Base-by-base conservation (phyloP, 2,797 vertebrate species). In the Tamandua tetradactyla region DNA sequence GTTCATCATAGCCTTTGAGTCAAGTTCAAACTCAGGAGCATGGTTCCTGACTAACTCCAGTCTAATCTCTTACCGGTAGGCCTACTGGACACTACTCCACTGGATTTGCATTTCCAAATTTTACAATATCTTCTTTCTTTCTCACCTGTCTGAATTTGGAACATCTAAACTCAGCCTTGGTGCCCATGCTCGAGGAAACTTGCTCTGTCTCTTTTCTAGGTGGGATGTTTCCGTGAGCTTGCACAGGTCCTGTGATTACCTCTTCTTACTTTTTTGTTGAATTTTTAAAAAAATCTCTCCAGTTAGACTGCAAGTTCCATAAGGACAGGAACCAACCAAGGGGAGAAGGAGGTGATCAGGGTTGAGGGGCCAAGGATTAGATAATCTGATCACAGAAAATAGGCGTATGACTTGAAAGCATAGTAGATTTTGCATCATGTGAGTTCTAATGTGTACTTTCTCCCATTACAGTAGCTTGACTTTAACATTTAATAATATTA, bases 401-500 rank as follows among this genome's bases (percentile, higher is more conserved):
- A n/a, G 55, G 64, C 5, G 0, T 82, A 62, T 40, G 76, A 75
- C 57, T 93, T 37, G 69, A 93, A 79, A 75, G 75, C n/a, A 7
- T 7, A 11, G 15, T 84, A 11, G 27, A 69, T 88, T 87, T 42
- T 30, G 79, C 32, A 40, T 59, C 4, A 4, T 25, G 14, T 86
- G 52, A 78, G 7, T 57, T 89, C 61, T 69, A 83, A 52, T 80
- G 49, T 71, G 14, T 32, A n/a, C 44, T 72, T 93, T 88, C 57
- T 5, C 22, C n/a, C 69, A 7, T 71, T 90, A n/a, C 35, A 44
- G 80, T n/a, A 87, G 55, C 61, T 95, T 78, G 69, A 92, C 78
- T 75, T 95, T 85, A 95, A 64, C 44, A 44, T 59, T 90, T 89
- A 57, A 30, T 94, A 5, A 59, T 30, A 87, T 87, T 95, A 83